These are phyloP conservation scores for Leptothorax acervorum DNA, from an alignment of 2,888 invertebrate genomes.

Conservation along the genomic window DNA sequence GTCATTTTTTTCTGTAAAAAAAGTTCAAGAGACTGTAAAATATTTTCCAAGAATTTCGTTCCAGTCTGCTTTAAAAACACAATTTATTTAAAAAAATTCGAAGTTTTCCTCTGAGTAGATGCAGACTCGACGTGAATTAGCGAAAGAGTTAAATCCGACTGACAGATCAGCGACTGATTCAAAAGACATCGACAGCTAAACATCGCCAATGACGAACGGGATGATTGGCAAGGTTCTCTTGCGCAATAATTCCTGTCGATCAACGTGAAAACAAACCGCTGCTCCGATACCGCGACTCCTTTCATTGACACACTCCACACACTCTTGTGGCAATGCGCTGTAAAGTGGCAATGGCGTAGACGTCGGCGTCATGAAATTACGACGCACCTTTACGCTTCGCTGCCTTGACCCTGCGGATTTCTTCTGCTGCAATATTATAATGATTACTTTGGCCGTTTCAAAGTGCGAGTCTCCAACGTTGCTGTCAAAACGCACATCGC, in stretches of 20 bases:
- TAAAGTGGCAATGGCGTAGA: conserved; percentile 41
- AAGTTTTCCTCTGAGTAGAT: background rate
- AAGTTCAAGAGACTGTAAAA: background rate
- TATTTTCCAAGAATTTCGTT: background rate
- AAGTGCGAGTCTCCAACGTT: background rate
- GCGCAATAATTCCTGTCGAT: conserved; percentile 35
- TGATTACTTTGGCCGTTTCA: conserved; percentile 9
- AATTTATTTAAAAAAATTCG: background rate
- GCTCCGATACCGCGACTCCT: conserved; percentile 16
- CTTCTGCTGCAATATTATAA: conserved; percentile 12
- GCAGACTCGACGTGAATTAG: background rate
- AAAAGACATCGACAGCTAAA: conserved; percentile 11
- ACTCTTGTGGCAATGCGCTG: background rate
- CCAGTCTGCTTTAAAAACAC: background rate
- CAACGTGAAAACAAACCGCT: conserved; percentile 18
- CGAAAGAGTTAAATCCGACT: background rate
- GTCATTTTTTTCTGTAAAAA: background rate
- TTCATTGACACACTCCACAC: conserved; percentile 42
- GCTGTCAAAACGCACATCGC: background rate
- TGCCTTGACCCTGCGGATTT: conserved; percentile 42
- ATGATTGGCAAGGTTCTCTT: conserved; percentile 57
- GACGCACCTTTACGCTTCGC: conserved; percentile 23
- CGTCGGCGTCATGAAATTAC: background rate
- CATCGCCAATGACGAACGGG: background rate
- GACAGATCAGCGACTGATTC: conserved; percentile 9